Percentiles rank a stretch among this genome's conserved stretches.
Conservation (phyloP, 2,888 invertebrate genomes). For the Andrena flavipes region DNA sequence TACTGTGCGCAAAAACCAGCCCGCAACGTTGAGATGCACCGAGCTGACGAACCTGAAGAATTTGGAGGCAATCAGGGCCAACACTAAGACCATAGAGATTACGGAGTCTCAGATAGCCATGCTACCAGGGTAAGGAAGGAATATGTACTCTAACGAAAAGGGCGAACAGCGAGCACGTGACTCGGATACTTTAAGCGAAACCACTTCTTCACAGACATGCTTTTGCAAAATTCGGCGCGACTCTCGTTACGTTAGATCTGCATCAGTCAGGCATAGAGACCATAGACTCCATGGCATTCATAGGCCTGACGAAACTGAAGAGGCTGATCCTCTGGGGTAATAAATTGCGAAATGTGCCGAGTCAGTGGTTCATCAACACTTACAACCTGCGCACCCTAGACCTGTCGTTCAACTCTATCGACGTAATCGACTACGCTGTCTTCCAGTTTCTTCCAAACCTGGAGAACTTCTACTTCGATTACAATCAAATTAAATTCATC, state of each 20-base stretch:
- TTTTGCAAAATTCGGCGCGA: slow-evolving; percentile 71
- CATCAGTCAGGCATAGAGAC: slow-evolving; percentile 71
- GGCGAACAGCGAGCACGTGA: not conserved
- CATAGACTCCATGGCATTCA: slow-evolving; percentile 73
- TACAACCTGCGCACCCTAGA: slow-evolving; percentile 74
- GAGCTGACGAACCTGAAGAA: slow-evolving; percentile 48
- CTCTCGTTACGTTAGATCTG: slow-evolving; percentile 70
- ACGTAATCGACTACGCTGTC: slow-evolving; percentile 68
- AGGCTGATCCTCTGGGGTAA: slow-evolving; percentile 77
- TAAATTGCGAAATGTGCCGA: slow-evolving; percentile 67
- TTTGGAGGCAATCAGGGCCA: slow-evolving; percentile 48
- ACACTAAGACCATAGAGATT: slow-evolving; percentile 64
- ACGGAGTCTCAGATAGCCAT: slow-evolving; percentile 60
- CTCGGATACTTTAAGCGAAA: not conserved
- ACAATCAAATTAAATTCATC: slow-evolving; percentile 72
- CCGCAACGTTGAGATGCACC: slow-evolving; percentile 50
- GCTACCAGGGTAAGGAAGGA: slow-evolving; percentile 70
- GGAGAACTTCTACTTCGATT: slow-evolving; percentile 76
- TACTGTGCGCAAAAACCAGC: not conserved
- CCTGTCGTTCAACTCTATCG: slow-evolving; percentile 77
- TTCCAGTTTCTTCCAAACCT: slow-evolving; percentile 70
- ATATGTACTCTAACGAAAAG: not conserved
- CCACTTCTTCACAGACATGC: slow-evolving; percentile 64
- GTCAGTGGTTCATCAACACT: slow-evolving; percentile 71
- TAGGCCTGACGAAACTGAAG: slow-evolving; percentile 69